phyloP scores from a whole-genome alignment of 2,888 invertebrate species.

The Scaptomyza caliginosa region DNA sequence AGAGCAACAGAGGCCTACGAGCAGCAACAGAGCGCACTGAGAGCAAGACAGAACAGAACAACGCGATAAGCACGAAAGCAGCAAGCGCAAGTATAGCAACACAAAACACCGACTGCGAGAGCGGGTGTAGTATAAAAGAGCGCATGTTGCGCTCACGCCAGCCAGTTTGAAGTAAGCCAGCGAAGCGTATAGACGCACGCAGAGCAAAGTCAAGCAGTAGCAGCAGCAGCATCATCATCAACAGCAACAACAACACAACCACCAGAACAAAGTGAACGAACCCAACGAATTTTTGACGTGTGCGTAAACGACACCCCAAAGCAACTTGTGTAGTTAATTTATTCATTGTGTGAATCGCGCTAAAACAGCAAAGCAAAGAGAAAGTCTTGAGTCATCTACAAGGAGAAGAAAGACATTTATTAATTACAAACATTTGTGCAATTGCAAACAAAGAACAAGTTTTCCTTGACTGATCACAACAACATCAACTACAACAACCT shows the following conservation, averaged over 20 bases:
- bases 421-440: slow-evolving; percentile 66
- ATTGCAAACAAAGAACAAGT: slow-evolving; percentile 56
- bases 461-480: slow-evolving; percentile 22
- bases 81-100: slow-evolving; percentile 9
- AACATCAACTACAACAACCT: slow-evolving; percentile 17
- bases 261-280: slow-evolving; percentile 67
- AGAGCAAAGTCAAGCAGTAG: slow-evolving; percentile 2
- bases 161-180: slow-evolving; percentile 58
- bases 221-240: slow-evolving; percentile 24
- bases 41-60: slow-evolving; percentile 25
- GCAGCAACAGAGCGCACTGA: slow-evolving; percentile 15
- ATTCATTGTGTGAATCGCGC: slow-evolving; percentile 60
- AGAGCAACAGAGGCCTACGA: slow-evolving; percentile 27
- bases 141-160: slow-evolving; percentile 36
- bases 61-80: slow-evolving; percentile 2
- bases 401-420: slow-evolving; percentile 45
- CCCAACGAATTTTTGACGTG: slow-evolving; percentile 44
- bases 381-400: slow-evolving; percentile 70
- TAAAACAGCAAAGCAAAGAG: slow-evolving; percentile 55
- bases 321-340: slow-evolving; percentile 60
- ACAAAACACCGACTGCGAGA: slow-evolving; percentile 26
- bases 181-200: slow-evolving; percentile 39
- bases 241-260: too few relatives aligned
- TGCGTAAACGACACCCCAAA: slow-evolving; percentile 52
- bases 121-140: slow-evolving; percentile 59